Conservation (phyloP, 2,888 invertebrate genomes). For the Xestoiulus laeticollis region DNA sequence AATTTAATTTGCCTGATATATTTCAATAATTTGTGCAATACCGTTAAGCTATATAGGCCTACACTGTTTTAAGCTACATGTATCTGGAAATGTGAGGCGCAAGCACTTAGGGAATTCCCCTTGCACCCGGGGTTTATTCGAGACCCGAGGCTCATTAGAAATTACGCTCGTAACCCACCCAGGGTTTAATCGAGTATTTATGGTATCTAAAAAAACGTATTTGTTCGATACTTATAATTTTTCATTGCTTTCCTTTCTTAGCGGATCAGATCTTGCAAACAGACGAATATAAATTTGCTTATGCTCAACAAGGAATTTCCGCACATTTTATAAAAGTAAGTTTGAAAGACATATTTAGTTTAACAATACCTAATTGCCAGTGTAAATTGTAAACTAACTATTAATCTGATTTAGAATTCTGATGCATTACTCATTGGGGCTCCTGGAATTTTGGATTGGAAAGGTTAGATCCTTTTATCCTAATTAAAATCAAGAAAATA, state of each 20-base stretch:
- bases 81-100: too few species aligned
- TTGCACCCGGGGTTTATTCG: too few species aligned
- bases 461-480: conserved; percentile 51
- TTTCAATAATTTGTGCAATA: too few species aligned
- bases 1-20: too few species aligned
- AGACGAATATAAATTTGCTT: conserved; percentile 47
- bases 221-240: background rate
- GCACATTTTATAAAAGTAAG: conserved; percentile 52
- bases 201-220: background rate
- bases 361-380: background rate
- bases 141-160: background rate
- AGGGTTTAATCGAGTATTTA: too few species aligned
- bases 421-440: conserved; percentile 61
- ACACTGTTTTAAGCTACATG: too few species aligned
- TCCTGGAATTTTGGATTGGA: conserved; percentile 72
- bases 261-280: conserved; percentile 1
- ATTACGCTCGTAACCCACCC: too few species aligned
- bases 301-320: conserved; percentile 51
- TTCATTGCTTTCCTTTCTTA: conserved; percentile 18
- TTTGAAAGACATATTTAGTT: background rate
- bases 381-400: background rate
- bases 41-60: too few species aligned
- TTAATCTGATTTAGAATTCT: conserved; percentile 40
- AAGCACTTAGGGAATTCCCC: too few species aligned
- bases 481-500: conserved; percentile 59